Conservation (phyloP, 2,888 invertebrate species). For the Biston stratarius region DNA sequence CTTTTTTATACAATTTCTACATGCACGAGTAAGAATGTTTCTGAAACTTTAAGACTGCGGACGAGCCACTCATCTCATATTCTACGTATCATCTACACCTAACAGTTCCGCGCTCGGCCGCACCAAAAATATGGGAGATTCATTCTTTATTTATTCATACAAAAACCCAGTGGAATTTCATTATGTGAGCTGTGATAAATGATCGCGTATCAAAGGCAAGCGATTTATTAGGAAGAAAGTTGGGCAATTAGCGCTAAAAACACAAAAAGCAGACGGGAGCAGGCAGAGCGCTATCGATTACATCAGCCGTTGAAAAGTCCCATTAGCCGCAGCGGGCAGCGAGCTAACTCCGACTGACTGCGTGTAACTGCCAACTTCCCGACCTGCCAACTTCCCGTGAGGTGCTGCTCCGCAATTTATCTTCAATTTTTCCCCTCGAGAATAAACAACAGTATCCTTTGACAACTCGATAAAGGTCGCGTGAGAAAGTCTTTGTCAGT, state of each 20-base stretch:
- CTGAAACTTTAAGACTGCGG: constrained; percentile 41
- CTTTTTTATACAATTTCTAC: constrained; percentile 60
- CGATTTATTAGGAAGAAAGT: constrained; percentile 70
- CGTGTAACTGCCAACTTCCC: constrained; percentile 29
- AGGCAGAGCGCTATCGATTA: constrained; percentile 64
- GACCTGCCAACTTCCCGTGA: constrained; percentile 26
- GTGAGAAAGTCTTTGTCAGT: constrained; percentile 26
- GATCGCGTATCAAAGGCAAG: constrained; percentile 67
- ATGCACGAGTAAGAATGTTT: constrained; percentile 55
- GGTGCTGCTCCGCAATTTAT: constrained; percentile 36
- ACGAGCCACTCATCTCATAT: constrained; percentile 47
- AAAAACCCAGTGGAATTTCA: constrained; percentile 52
- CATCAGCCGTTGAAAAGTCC: constrained; percentile 68
- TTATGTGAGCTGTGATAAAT: constrained; percentile 56
- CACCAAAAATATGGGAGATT: constrained; percentile 45
- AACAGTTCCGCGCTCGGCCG: constrained; percentile 42
- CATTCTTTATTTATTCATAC: constrained; percentile 50
- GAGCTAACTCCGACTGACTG: constrained; percentile 19
- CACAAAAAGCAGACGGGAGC: constrained; percentile 69
- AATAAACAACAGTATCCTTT: constrained; percentile 34
- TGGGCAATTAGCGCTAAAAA: constrained; percentile 72
- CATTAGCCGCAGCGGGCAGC: constrained; percentile 63
- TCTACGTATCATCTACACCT: constrained; percentile 48
- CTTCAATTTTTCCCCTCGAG: constrained; percentile 33
- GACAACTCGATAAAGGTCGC: constrained; percentile 32